These are phyloP conservation scores for Agonopterix heracliana DNA, from an alignment of 2,888 invertebrate genomes.

Conservation along the genomic window DNA sequence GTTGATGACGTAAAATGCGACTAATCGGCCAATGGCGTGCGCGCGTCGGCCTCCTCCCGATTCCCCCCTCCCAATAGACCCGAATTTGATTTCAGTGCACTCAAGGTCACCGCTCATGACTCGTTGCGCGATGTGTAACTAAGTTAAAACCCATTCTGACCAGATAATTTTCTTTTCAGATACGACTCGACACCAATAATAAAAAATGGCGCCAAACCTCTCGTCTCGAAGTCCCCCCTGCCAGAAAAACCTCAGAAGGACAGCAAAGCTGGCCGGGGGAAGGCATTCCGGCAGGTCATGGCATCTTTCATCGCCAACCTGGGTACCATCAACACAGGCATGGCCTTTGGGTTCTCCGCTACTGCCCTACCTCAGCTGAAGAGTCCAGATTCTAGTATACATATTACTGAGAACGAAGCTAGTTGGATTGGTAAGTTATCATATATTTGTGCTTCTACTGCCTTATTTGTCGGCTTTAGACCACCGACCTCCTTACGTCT, in stretches of 20 bases:
- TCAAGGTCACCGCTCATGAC: no score
- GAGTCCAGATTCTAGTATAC: conserved; percentile 61
- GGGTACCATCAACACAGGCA: conserved; percentile 82
- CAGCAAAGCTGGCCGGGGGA: conserved; percentile 56
- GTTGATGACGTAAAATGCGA: no score
- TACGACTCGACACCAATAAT: conserved; percentile 57
- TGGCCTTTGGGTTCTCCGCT: conserved; percentile 82
- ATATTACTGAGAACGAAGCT: conserved; percentile 73
- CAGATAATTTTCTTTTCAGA: conserved; percentile 33
- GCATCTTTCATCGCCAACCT: conserved; percentile 80
- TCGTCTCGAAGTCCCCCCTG: conserved; percentile 40
- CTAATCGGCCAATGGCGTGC: no score
- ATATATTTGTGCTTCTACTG: background rate
- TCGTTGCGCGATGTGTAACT: no score
- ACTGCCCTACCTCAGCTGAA: conserved; percentile 79
- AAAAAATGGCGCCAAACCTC: conserved; percentile 46
- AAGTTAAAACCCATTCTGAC: background rate
- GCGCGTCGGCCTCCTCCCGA: no score
- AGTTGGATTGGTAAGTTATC: conserved; percentile 80
- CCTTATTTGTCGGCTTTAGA: no score
- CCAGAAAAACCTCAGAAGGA: conserved; percentile 29
- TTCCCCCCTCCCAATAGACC: no score
- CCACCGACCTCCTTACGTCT: no score
- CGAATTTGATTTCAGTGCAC: no score
- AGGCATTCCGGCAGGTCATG: conserved; percentile 72